Percentiles rank a stretch among this genome's conserved stretches.
phyloP scores from a whole-genome alignment of 2,888 invertebrate genomes.

The Athalia circularis region DNA sequence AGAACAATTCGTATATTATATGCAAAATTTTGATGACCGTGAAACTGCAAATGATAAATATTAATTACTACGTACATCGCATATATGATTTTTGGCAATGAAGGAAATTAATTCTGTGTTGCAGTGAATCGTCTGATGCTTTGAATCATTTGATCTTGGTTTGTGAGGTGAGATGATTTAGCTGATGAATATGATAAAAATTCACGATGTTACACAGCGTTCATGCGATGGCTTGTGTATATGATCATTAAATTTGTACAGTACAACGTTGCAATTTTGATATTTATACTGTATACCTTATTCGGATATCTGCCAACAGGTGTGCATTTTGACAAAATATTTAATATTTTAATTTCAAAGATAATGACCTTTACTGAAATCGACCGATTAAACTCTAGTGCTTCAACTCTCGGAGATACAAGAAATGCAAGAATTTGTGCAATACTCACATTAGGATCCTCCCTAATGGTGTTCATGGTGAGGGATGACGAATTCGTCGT shows the following conservation, averaged over 20 bases:
- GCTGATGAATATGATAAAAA: constrained; percentile 3
- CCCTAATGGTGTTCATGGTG: constrained; percentile 78
- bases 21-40: background rate
- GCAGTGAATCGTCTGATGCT: background rate
- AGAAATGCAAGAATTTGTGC: constrained; percentile 12
- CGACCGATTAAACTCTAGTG: constrained; percentile 9
- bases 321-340: constrained; percentile 63
- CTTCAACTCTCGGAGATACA: background rate
- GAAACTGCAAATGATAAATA: constrained; percentile 18
- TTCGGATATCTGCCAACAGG: constrained; percentile 65
- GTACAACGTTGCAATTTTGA: constrained; percentile 54
- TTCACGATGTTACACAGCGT: constrained; percentile 36
- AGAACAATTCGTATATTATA: background rate
- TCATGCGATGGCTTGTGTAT: constrained; percentile 60
- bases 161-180: constrained; percentile 32
- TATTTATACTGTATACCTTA: constrained; percentile 62
- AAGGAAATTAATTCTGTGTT: background rate
- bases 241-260: constrained; percentile 54
- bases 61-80: constrained; percentile 23
- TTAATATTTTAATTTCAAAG: constrained; percentile 54
- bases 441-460: constrained; percentile 88
- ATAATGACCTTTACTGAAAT: constrained; percentile 23
- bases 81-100: background rate
- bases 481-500: constrained; percentile 72
- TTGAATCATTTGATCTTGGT: constrained; percentile 9